Base-by-base conservation (phyloP, 2,797 vertebrate genomes). In the Mus spretus region DNA sequence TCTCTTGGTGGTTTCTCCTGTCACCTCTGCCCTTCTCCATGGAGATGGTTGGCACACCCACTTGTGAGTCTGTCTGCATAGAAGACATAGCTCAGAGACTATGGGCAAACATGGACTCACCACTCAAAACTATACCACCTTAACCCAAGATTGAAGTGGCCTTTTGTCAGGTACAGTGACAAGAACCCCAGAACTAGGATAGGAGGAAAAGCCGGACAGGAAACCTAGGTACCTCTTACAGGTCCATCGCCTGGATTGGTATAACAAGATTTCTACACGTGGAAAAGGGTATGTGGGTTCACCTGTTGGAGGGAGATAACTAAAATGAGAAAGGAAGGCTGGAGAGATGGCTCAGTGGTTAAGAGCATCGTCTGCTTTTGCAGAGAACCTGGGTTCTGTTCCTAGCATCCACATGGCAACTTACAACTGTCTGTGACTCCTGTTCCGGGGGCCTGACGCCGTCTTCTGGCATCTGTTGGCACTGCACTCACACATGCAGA, bases 1-100 rank as follows among this genome's bases (percentile, higher is more conserved):
- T 97, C 95, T 90, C 94, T 93, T 72, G 34, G 91, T 97, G 96
- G 95, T 97, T 97, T 92, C 75, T 80, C 70, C 95, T 85, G 72
- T 98, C 97, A 97, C 97, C 97, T 98, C 97, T 98, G 97, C 93
- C 97, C 87, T 98, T 98, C 98, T 98, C 98, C 98, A 98, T 98
- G 98, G 98, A 98, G 98, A 98, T 97, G 4, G 80, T 90, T 81
- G 31, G 96, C 88, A 95, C 94, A 79, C 89, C 97, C 89, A 93
- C 84, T 95, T 91, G 91, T 57, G 0, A 78, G 47, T 90, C 92
- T 96, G 81, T 79, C 77, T 77, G 72, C 6, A 12, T 57, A 88
- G 89, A 87, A 13, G 75, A 84, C 57, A 12, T 15, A 22, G 57
- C 84, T 14, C 40, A 19, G 4, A 0, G 10, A 67, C 95, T 93